Conservation (phyloP, 2,888 invertebrate genomes). For the Cynaeus angustus region DNA sequence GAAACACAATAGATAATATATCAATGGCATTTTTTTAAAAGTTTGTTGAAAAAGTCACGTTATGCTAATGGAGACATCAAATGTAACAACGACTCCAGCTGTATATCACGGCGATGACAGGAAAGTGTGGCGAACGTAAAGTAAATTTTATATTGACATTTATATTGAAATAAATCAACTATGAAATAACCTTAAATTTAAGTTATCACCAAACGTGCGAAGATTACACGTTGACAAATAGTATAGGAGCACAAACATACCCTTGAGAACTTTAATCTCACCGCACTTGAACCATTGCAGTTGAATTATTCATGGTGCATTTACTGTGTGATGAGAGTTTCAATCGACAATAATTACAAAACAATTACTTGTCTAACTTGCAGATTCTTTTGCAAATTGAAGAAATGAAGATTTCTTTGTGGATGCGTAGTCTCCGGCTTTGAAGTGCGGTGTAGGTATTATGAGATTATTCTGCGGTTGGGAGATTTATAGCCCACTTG, state of each 20-base stretch:
- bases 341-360: constrained; percentile 33
- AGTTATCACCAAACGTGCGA: constrained; percentile 34
- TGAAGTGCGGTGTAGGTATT: constrained; percentile 37
- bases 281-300: neutral
- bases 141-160: constrained; percentile 43
- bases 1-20: constrained; percentile 33
- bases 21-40: constrained; percentile 20
- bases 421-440: constrained; percentile 31
- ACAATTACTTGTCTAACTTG: constrained; percentile 41
- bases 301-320: constrained; percentile 39
- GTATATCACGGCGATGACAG: constrained; percentile 32
- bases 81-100: constrained; percentile 20
- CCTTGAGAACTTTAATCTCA: constrained; percentile 10
- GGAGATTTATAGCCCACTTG: constrained; percentile 46
- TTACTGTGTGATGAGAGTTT: constrained; percentile 32
- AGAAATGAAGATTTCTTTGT: constrained; percentile 41
- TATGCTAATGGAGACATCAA: constrained; percentile 39
- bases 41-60: constrained; percentile 18
- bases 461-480: constrained; percentile 42
- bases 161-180: constrained; percentile 38
- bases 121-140: constrained; percentile 26
- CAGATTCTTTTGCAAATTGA: constrained; percentile 29
- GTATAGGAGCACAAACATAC: neutral
- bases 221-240: constrained; percentile 13
- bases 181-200: constrained; percentile 23